Percentiles rank a stretch among this genome's conserved stretches.
These are phyloP conservation scores for Epinephelus cyanopodus DNA, from an alignment of 2,113 vertebrate species.

Conservation along the genomic window DNA sequence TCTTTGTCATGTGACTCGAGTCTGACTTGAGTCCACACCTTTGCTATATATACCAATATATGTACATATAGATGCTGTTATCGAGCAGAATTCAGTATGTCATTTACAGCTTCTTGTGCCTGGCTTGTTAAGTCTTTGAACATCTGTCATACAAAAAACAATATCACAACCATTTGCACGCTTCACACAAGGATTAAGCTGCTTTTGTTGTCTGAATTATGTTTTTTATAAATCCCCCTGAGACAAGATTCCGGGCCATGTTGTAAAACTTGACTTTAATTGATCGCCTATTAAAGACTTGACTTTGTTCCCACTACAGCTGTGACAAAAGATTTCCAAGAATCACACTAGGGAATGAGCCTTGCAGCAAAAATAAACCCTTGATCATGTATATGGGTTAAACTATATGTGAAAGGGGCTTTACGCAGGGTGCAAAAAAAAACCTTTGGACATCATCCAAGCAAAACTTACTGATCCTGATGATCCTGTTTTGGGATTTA, in stretches of 20 bases:
- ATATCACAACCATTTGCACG: background rate
- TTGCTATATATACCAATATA: too few relatives aligned
- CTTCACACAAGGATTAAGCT: background rate
- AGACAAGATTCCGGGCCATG: background rate
- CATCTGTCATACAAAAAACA: background rate
- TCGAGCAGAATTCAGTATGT: background rate
- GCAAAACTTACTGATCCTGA: slow-evolving; percentile 61
- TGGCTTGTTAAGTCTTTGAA: background rate
- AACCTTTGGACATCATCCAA: slow-evolving; percentile 29
- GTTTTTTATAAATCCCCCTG: background rate
- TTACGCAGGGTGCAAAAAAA: background rate
- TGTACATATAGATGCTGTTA: too few relatives aligned
- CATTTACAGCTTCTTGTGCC: background rate
- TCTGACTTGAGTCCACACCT: too few relatives aligned
- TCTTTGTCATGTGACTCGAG: too few relatives aligned
- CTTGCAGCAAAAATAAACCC: background rate
- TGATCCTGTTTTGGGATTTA: slow-evolving; percentile 68
- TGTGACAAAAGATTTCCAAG: background rate
- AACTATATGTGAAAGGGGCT: background rate
- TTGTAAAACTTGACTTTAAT: background rate
- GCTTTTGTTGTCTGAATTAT: background rate
- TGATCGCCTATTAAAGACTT: background rate
- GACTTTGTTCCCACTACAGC: background rate
- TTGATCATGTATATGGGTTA: slow-evolving; percentile 6
- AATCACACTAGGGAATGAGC: background rate